Conservation (phyloP, 2,888 invertebrate genomes). For the Oscheius sp. region DNA sequence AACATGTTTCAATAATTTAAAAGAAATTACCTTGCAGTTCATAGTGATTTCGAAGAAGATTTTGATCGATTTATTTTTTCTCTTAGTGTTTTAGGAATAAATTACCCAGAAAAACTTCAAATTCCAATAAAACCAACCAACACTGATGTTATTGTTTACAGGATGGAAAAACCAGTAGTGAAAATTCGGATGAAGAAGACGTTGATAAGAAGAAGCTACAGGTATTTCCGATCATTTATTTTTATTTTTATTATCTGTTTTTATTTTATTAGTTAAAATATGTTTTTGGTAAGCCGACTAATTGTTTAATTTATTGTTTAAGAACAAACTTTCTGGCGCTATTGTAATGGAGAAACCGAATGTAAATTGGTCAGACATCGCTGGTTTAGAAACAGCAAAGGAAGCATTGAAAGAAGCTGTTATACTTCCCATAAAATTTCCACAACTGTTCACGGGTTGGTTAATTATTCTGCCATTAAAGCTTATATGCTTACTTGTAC, state of each 20-base stretch:
- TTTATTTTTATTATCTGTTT: not conserved
- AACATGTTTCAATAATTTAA: not conserved
- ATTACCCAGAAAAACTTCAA: no score
- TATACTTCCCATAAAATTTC: conserved; percentile 96
- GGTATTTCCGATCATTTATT: conserved; percentile 72
- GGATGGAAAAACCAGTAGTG: conserved; percentile 79
- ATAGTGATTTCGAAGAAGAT: no score
- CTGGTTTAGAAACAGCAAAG: conserved; percentile 94
- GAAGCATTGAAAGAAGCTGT: conserved; percentile 98
- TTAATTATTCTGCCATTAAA: no score
- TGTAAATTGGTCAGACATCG: conserved; percentile 97
- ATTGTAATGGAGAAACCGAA: conserved; percentile 96
- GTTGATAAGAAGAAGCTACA: conserved; percentile 96
- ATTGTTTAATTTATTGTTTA: conserved; percentile 19
- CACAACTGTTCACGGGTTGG: conserved; percentile 91
- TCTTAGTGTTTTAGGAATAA: no score
- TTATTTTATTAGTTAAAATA: no score
- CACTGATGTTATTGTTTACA: not conserved
- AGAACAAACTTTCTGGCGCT: conserved; percentile 75
- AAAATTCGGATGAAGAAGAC: conserved; percentile 85
- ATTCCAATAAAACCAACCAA: not conserved
- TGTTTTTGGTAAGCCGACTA: not conserved
- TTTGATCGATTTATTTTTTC: no score
- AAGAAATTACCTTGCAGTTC: not conserved
- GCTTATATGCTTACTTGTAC: conserved; percentile 56